phyloP scores from a whole-genome alignment of 2,113 vertebrate genomes.

The Rhinolophus ferrumequinum region DNA sequence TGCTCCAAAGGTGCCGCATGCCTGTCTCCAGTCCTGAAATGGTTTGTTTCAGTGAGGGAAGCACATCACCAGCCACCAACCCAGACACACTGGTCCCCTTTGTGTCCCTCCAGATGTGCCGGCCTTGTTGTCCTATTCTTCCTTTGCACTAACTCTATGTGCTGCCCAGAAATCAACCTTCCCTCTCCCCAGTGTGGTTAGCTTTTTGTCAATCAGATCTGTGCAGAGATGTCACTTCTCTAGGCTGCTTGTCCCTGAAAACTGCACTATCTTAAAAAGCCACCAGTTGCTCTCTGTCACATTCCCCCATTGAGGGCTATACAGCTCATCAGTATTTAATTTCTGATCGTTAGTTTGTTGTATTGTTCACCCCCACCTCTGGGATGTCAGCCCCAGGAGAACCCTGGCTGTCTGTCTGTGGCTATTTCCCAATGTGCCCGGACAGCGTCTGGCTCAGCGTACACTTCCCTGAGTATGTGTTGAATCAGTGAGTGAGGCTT shows the following conservation, averaged over 20 bases:
- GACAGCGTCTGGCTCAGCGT: no score
- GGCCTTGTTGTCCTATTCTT: background rate
- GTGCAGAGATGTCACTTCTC: background rate
- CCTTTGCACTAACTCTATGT: background rate
- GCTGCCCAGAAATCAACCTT: background rate
- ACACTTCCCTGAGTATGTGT: background rate
- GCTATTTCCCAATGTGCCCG: background rate
- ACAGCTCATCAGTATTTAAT: background rate
- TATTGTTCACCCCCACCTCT: no score
- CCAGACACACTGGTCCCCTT: no score
- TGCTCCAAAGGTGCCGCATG: no score
- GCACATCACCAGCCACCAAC: no score
- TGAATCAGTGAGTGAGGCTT: background rate
- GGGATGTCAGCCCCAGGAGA: background rate
- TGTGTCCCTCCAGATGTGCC: background rate
- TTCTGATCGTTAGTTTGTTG: background rate
- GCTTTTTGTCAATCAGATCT: background rate
- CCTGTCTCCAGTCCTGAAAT: background rate
- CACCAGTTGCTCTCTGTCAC: background rate
- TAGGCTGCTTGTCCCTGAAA: background rate
- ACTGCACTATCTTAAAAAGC: background rate
- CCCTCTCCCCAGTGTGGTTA: accelerated
- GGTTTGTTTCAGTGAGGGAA: background rate
- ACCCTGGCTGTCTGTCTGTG: background rate
- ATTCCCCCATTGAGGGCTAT: background rate